Base-by-base conservation (phyloP, 2,113 vertebrate species). In the Ginglymostoma cirratum region DNA sequence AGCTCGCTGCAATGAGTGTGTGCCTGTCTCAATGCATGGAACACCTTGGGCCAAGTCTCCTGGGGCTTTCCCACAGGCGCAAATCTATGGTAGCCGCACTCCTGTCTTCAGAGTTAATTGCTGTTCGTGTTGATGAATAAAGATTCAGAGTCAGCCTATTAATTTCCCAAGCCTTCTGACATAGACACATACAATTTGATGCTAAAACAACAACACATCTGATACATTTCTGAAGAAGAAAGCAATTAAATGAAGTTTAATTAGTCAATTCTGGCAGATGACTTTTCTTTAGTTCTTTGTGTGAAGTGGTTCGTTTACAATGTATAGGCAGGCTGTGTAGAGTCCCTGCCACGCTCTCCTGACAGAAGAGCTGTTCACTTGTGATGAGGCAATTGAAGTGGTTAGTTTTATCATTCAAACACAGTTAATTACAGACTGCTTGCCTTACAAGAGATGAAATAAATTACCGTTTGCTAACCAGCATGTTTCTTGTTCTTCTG, bases 231-330 rank as follows among this genome's bases (percentile, higher is more conserved):
- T 15, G 34, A 34, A 92, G 55, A 92, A 65, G 30, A 92, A 92
- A 92, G 87, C 87, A 92, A 92, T 65, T 61, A 92, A 61, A 65
- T n/a, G 87, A 65, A 92, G 55, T 89, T 89, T 89, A 65, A 92
- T 89, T 89, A 34, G 87, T 65, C 52, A 65, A 61, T 65, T 65
- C 30, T 65, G 87, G 87, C 87, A 65, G 27, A 7, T 15, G 21
- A n/a, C 52, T 61, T 92, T 92, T 76, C 30, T 76, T 61, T 65
- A 5, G 5, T 65, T n/a, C 55, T 65, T 92, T 90, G 12, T n/a
- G 87, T 92, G 30, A 92, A 92, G 87, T 92, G 87, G 55, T 7
- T 65, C 55, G 30, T 65, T 55, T 34, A 52, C 52, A 52, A 17
- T 65, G 30, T 65, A 92, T 6, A 55, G 87, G 27, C 52, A n/a